phyloP scores from a whole-genome alignment of 2,113 vertebrate genomes.

The Peromyscus maniculatus region DNA sequence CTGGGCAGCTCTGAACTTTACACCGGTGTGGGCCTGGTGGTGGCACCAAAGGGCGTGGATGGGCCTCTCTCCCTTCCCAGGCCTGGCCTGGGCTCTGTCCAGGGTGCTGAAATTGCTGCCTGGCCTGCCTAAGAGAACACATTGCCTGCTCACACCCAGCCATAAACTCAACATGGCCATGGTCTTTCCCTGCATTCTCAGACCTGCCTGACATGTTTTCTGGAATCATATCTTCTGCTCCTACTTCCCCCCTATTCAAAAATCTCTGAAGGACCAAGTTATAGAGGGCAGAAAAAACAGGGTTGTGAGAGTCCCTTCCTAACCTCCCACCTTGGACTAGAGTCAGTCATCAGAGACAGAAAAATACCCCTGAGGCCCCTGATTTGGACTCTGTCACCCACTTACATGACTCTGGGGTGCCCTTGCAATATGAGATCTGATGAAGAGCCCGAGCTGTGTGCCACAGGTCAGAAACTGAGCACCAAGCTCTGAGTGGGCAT shows the following conservation, averaged over 20 bases:
- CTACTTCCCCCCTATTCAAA: conserved; percentile 21
- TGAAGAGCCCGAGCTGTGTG: neutral
- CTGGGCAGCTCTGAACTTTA: neutral
- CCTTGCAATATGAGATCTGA: neutral
- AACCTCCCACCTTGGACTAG: neutral
- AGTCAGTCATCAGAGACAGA: neutral
- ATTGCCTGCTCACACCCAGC: neutral
- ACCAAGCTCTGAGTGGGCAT: neutral
- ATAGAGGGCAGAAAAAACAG: neutral
- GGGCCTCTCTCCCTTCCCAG: neutral
- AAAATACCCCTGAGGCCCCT: neutral
- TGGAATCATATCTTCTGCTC: neutral
- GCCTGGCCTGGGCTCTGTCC: neutral
- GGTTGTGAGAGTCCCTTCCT: neutral
- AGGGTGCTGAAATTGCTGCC: conserved; percentile 70
- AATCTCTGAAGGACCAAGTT: neutral
- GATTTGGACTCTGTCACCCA: neutral
- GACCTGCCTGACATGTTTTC: neutral
- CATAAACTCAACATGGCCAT: neutral
- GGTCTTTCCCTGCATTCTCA: neutral
- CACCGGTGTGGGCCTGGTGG: neutral
- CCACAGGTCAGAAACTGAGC: conserved; percentile 1
- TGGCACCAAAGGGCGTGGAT: neutral
- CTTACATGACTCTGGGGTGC: neutral
- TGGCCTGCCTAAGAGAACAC: neutral